A percentile compares a stretch with the other conserved stretches of the same genome.
Conservation (phyloP, 2,113 vertebrate species). For the Brachionichthys hirsutus region DNA sequence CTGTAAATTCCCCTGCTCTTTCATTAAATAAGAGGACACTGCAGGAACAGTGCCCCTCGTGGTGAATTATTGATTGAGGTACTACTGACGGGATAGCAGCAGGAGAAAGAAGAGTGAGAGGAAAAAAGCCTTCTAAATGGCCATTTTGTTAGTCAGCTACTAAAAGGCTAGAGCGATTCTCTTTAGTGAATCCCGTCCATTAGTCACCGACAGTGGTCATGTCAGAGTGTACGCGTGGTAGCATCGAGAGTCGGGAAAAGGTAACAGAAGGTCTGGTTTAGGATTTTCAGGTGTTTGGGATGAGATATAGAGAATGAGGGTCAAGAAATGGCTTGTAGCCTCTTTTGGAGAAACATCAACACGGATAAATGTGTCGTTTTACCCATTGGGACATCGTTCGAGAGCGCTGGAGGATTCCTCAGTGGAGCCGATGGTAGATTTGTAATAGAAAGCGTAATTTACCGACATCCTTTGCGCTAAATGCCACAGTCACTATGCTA, state of each 20-base stretch:
- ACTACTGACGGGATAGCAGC: slow-evolving; percentile 30
- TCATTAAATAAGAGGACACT: slow-evolving; percentile 67
- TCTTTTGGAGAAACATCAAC: slow-evolving; percentile 24
- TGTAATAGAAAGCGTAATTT: not conserved
- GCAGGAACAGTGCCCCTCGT: slow-evolving; percentile 45
- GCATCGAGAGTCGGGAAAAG: slow-evolving; percentile 20
- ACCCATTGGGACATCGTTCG: too few species aligned
- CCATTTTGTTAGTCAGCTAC: slow-evolving; percentile 49
- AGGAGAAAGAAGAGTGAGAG: slow-evolving; percentile 12
- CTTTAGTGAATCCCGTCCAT: slow-evolving; percentile 58
- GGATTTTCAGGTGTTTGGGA: slow-evolving; percentile 8
- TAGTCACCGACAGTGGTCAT: slow-evolving; percentile 37
- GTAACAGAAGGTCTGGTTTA: slow-evolving; percentile 42
- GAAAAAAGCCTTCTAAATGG: slow-evolving; percentile 42
- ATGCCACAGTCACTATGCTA: not conserved
- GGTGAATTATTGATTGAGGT: slow-evolving; percentile 70
- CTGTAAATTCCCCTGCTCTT: slow-evolving; percentile 62
- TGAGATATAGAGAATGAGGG: too few species aligned
- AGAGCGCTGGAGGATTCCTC: not conserved
- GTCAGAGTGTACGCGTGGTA: slow-evolving; percentile 43
- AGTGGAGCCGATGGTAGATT: not conserved
- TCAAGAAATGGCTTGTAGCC: not conserved
- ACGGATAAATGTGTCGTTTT: slow-evolving; percentile 9
- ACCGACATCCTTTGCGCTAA: not conserved
- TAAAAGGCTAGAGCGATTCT: too few species aligned